Evolutionary conservation across 2,113 vertebrate species (phyloP).

Genomic region (Gopherus evgoodei): DNA sequence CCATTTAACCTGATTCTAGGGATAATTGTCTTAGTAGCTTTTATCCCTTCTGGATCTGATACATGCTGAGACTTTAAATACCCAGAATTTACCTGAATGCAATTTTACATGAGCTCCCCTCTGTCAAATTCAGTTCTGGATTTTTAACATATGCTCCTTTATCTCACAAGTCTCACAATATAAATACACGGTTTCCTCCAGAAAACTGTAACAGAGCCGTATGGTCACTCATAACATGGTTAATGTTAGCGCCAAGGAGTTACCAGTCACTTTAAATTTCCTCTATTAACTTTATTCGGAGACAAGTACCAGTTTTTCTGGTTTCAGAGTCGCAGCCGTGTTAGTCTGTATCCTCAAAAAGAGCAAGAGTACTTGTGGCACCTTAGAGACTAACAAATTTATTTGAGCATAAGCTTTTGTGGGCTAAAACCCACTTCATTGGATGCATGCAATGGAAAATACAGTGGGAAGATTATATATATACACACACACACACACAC

Average conservation of each 20-base stretch:
- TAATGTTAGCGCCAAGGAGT: not conserved
- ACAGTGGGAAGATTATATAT: no score
- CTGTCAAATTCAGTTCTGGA: not conserved
- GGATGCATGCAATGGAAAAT: no score
- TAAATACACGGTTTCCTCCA: not conserved
- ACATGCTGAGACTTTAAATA: not conserved
- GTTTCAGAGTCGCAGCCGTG: no score
- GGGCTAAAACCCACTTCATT: no score
- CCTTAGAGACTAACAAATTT: no score
- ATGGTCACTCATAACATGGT: rapidly evolving
- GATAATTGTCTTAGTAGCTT: slow-evolving; percentile 22
- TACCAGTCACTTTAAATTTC: not conserved
- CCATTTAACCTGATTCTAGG: slow-evolving; percentile 40
- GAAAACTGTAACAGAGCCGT: rapidly evolving
- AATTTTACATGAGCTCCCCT: not conserved
- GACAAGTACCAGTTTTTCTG: not conserved
- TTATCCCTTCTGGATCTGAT: slow-evolving; percentile 46
- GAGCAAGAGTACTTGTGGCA: no score
- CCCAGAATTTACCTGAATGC: slow-evolving; percentile 27
- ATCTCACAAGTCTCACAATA: not conserved
- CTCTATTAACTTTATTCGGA: rapidly evolving
- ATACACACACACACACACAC: no score
- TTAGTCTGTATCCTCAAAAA: no score
- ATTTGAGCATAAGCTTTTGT: no score
- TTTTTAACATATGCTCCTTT: not conserved